A percentile compares a stretch with the other conserved stretches of the same genome.
These are phyloP conservation scores for Heliconius ethilla DNA, from an alignment of 2,888 invertebrate genomes.

Conservation along the genomic window DNA sequence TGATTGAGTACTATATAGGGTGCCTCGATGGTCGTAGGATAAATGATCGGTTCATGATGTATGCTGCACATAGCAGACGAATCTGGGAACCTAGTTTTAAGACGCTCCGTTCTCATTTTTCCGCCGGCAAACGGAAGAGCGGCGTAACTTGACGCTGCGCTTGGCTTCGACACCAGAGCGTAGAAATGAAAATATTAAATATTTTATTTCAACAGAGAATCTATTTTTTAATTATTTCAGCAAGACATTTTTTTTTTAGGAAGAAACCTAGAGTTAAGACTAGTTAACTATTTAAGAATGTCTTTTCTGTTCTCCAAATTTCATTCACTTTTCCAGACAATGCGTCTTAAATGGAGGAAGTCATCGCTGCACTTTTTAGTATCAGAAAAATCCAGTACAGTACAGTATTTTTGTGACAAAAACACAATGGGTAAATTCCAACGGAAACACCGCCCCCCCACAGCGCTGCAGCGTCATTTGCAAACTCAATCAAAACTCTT, in stretches of 20 bases:
- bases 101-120: background rate
- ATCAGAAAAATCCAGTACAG: no score
- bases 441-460: background rate
- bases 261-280: no score
- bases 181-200: background rate
- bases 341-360: no score
- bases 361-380: no score
- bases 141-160: background rate
- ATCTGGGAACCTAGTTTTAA: background rate
- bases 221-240: no score
- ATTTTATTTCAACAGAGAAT: background rate
- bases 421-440: conserved; percentile 1
- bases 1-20: background rate
- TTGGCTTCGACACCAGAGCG: background rate
- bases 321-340: no score
- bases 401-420: background rate
- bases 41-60: no score
- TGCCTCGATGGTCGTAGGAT: background rate
- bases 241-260: no score
- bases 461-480: conserved; percentile 9
- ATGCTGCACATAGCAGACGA: background rate
- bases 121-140: background rate
- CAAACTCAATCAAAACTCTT: conserved; percentile 41
- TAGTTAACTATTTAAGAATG: no score
- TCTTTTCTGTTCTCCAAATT: no score